These are phyloP conservation scores for Drosophila stalkeri DNA, from an alignment of 2,888 invertebrate species.

Conservation along the genomic window DNA sequence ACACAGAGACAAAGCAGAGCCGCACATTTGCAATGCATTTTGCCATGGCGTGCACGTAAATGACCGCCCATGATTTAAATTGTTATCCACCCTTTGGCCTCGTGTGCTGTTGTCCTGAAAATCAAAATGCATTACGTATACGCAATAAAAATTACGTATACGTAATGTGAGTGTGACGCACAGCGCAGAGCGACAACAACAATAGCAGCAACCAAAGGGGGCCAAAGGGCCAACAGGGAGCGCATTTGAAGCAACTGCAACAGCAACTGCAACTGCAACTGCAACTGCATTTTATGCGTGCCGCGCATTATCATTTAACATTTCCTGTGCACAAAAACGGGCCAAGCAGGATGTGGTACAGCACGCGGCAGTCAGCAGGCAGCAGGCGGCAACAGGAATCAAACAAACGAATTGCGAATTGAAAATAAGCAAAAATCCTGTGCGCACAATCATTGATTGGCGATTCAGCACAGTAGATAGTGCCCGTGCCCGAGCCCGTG, in stretches of 20 bases:
- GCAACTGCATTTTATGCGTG: constrained; percentile 77
- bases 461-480: constrained; percentile 34
- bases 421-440: not conserved
- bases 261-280: constrained; percentile 39
- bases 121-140: constrained; percentile 80
- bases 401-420: constrained; percentile 32
- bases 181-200: constrained; percentile 38
- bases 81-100: constrained; percentile 49
- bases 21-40: constrained; percentile 55
- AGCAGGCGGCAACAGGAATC: constrained; percentile 13
- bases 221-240: no score
- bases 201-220: constrained; percentile 5
- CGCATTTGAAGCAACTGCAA: not conserved
- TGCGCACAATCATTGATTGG: constrained; percentile 47
- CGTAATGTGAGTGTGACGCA: constrained; percentile 59
- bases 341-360: constrained; percentile 57
- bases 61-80: constrained; percentile 79
- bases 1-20: not conserved
- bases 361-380: constrained; percentile 7
- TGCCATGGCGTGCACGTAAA: constrained; percentile 79
- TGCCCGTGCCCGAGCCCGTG: no score
- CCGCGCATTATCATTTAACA: constrained; percentile 78
- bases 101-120: constrained; percentile 68
- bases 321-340: constrained; percentile 71
- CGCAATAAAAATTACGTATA: constrained; percentile 78